These are phyloP conservation scores for Galagoides demidoff DNA, from an alignment of 2,797 vertebrate genomes.

Conservation along the genomic window DNA sequence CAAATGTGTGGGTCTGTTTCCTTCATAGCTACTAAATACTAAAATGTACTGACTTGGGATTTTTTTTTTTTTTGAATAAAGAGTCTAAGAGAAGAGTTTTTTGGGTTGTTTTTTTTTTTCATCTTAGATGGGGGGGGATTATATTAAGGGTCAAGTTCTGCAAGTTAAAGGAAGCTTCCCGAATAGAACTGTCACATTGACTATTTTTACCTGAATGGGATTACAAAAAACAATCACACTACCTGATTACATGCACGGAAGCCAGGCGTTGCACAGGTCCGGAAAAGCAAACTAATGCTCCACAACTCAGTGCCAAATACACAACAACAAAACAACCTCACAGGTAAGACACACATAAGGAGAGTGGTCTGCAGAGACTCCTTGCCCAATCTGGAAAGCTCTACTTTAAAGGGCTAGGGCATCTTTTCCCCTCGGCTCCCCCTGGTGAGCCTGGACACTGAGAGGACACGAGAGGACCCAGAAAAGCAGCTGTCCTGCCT, in stretches of 20 bases:
- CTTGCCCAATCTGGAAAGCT: neutral
- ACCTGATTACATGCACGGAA: neutral
- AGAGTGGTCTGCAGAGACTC: neutral
- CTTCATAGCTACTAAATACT: neutral
- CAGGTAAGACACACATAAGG: neutral
- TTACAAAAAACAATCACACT: constrained; percentile 14
- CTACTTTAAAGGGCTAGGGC: neutral
- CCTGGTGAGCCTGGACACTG: neutral
- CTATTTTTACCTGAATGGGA: constrained; percentile 37
- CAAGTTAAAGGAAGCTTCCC: constrained; percentile 48
- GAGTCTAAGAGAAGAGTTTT: constrained; percentile 12
- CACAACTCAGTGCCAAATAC: neutral
- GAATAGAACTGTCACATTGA: neutral
- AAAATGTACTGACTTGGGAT: constrained; percentile 17
- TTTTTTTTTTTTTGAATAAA: constrained; percentile 17
- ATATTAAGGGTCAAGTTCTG: neutral
- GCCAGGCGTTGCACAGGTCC: neutral
- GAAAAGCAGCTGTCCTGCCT: neutral
- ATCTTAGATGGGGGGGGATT: neutral
- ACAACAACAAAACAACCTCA: neutral
- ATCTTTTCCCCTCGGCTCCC: neutral
- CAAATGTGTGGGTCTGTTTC: constrained; percentile 1
- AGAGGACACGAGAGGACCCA: neutral
- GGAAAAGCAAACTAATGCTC: neutral
- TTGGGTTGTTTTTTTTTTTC: neutral